phyloP scores from a whole-genome alignment of 2,888 invertebrate genomes.

The Sipha maydis region DNA sequence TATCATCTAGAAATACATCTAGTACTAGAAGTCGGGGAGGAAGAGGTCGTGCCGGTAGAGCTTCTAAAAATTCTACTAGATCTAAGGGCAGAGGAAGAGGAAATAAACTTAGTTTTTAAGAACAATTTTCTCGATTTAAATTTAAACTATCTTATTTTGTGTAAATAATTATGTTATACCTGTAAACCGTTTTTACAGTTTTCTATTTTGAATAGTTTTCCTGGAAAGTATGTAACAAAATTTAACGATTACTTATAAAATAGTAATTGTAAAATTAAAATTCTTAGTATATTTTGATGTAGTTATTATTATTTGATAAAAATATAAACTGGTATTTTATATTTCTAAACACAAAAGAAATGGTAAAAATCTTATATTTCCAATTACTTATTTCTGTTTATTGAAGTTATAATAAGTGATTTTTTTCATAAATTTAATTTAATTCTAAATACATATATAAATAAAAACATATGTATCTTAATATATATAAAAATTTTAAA shows the following conservation, averaged over 20 bases:
- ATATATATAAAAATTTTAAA: too few relatives aligned
- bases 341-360: too few relatives aligned
- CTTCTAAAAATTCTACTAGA: slow-evolving; percentile 4
- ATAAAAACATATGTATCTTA: too few relatives aligned
- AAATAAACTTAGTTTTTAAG: slow-evolving; percentile 43
- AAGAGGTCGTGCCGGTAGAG: slow-evolving; percentile 54
- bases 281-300: background rate
- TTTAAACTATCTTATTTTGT: background rate
- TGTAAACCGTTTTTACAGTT: background rate
- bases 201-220: background rate
- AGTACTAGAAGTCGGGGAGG: slow-evolving; percentile 25
- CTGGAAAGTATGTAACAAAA: background rate
- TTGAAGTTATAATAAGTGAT: too few relatives aligned
- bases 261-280: background rate
- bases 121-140: background rate
- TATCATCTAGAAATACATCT: background rate
- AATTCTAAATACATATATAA: too few relatives aligned
- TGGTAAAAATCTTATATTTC: too few relatives aligned
- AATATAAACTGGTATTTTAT: too few relatives aligned
- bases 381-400: too few relatives aligned
- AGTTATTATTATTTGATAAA: too few relatives aligned
- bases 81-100: slow-evolving; percentile 40
- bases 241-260: background rate
- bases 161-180: background rate
- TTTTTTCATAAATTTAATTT: too few relatives aligned